Evolutionary conservation across 2,113 vertebrate genomes (phyloP).

Genomic region (Syrmaticus mikado): DNA sequence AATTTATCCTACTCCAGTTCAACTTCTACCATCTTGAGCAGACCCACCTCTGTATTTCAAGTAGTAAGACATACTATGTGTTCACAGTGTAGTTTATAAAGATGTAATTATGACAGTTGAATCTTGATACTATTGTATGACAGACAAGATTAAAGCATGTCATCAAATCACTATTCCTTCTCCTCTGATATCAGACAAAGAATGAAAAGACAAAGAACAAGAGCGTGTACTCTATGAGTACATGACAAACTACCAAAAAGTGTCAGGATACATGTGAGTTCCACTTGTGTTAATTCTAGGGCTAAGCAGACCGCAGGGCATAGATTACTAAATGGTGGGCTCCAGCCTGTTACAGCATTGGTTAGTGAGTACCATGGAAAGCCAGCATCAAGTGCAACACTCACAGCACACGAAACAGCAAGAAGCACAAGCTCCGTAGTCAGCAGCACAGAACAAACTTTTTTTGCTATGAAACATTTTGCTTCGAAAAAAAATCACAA

Average conservation of each 20-base stretch:
- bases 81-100: neutral
- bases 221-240: neutral
- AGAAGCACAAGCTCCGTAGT: neutral
- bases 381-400: neutral
- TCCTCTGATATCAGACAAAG: neutral
- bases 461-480: neutral
- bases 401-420: accelerated
- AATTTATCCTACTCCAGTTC: neutral
- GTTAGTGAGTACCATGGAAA: neutral
- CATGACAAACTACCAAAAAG: neutral
- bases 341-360: neutral
- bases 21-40: neutral
- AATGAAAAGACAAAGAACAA: neutral
- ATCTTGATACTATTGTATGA: neutral
- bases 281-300: neutral
- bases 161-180: neutral
- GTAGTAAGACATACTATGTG: neutral
- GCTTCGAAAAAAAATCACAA: neutral
- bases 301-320: neutral
- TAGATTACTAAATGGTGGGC: neutral
- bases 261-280: neutral
- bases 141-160: neutral
- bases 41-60: neutral
- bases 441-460: neutral
- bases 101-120: neutral